Percentiles rank a stretch among this genome's conserved stretches.
Conservation (phyloP, 1,140 invertebrate genomes). For the Drosophila insularis region DNA sequence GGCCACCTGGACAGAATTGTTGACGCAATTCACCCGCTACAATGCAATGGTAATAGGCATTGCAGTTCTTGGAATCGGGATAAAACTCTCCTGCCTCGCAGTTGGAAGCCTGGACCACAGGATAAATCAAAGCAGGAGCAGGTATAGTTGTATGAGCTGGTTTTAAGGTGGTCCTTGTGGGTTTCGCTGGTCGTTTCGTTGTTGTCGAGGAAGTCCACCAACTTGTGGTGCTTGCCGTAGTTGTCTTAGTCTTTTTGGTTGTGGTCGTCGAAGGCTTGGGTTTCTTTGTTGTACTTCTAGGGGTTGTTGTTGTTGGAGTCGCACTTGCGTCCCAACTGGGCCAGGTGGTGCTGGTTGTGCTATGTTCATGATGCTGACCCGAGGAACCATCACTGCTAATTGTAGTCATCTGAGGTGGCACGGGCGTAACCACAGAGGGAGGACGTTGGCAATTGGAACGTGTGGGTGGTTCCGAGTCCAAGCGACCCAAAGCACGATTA, state of each 20-base stretch:
- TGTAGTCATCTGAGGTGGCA: constrained; percentile 88
- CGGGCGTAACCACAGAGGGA: constrained; percentile 86
- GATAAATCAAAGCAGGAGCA: constrained; percentile 81
- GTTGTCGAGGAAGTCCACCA: constrained; percentile 79
- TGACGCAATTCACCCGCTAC: constrained; percentile 86
- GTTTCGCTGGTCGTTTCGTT: constrained; percentile 65
- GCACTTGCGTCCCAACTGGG: constrained; percentile 82
- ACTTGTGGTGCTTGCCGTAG: constrained; percentile 44
- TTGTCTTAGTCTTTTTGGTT: constrained; percentile 44
- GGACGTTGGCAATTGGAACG: constrained; percentile 86
- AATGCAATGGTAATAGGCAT: constrained; percentile 89
- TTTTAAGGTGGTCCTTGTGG: constrained; percentile 50
- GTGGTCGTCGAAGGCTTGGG: constrained; percentile 56
- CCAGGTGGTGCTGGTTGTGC: constrained; percentile 81
- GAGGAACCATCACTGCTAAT: constrained; percentile 80
- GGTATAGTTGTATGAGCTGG: constrained; percentile 81
- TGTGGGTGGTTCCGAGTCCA: constrained; percentile 84
- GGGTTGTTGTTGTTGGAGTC: constrained; percentile 26
- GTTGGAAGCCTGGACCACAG: constrained; percentile 80
- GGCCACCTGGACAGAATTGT: constrained; percentile 87
- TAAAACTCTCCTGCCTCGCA: constrained; percentile 87
- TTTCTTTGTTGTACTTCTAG: constrained; percentile 37
- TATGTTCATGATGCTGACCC: constrained; percentile 53
- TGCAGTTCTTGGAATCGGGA: constrained; percentile 87
- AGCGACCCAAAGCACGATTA: constrained; percentile 88